Base-by-base conservation (phyloP, 1,140 invertebrate genomes). In the Aphaenogaster ashmeadi region DNA sequence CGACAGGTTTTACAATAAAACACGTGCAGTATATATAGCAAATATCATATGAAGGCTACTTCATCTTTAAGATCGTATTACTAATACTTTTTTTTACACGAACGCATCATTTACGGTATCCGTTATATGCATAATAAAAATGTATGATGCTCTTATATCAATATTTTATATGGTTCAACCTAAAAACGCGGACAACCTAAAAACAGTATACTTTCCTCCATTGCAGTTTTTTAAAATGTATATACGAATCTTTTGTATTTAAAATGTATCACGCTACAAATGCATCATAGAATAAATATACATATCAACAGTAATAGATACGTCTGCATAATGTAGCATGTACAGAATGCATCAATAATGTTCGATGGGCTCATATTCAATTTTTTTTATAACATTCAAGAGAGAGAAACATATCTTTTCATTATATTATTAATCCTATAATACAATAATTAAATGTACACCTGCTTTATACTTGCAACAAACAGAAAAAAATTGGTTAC, bases 211-310 rank as follows among this genome's bases (percentile, higher is more conserved):
- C 56, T 47, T 83, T 3, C n/a, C 71, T 84, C 15, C n/a, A n/a
- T 60, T 56, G 38, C 54, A 21, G n/a, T 58, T 74, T 83, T 60
- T 33, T 74, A 84, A 83, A 84, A 84, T 84, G 52, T 89, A 84
- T 85, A 69, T 69, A 87, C 54, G 79, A 87, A 87, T 83, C 87
- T 71, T 33, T 64, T 79, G 36, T 38, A 56, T 44, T 89, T 89
- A 87, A 87, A 87, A 91, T 78, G 58, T 87, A 89, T 47, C 58
- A 52, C 67, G 67, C 71, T 91, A 91, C 86, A 91, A 91, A 91
- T 89, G 88, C 81, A 89, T 86, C 77, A 83, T 86, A 86, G 85
- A 91, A 91, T 89, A 91, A 91, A 91, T 91, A 88, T 87, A 91
- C 88, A 86, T 83, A 89, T 89, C 58, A 88, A 91, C 81, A 91